A percentile compares a stretch with the other conserved stretches of the same genome.
phyloP scores from a whole-genome alignment of 2,888 invertebrate genomes.

The Ectemnius cavifrons region DNA sequence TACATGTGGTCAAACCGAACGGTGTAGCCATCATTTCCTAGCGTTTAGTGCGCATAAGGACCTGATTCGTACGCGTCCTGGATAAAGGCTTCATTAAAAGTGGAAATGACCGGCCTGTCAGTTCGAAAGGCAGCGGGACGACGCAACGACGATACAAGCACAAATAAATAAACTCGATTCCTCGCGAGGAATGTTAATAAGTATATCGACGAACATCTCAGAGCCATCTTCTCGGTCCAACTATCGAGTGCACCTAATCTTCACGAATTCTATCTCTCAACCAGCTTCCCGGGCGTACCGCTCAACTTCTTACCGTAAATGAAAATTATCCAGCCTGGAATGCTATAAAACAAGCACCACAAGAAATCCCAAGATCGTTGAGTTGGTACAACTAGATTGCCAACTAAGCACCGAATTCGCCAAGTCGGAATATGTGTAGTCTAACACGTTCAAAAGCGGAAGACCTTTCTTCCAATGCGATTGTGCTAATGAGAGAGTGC shows the following conservation, averaged over 20 bases:
- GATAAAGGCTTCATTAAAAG: constrained; percentile 42
- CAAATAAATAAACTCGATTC: constrained; percentile 26
- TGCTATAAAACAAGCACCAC: constrained; percentile 14
- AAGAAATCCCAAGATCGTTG: constrained; percentile 13
- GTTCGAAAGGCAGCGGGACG: background rate
- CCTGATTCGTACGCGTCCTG: too few species aligned
- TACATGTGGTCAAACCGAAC: too few species aligned
- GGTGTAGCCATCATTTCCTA: too few species aligned
- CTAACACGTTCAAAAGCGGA: constrained; percentile 30
- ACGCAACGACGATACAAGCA: constrained; percentile 16
- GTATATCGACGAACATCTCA: background rate
- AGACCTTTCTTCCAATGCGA: constrained; percentile 26
- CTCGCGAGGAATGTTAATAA: constrained; percentile 16
- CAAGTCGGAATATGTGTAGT: constrained; percentile 45
- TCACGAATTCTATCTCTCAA: constrained; percentile 23
- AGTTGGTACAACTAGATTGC: background rate
- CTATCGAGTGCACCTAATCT: constrained; percentile 34
- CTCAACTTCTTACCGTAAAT: constrained; percentile 45
- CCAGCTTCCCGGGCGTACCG: constrained; percentile 14
- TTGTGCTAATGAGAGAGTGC: constrained; percentile 42
- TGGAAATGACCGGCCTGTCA: constrained; percentile 9
- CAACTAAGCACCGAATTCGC: background rate
- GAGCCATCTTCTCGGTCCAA: background rate
- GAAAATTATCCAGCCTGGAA: constrained; percentile 30
- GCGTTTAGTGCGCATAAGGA: too few species aligned